phyloP scores from a whole-genome alignment of 2,888 invertebrate species.

The Mimumesa dahlbomi region DNA sequence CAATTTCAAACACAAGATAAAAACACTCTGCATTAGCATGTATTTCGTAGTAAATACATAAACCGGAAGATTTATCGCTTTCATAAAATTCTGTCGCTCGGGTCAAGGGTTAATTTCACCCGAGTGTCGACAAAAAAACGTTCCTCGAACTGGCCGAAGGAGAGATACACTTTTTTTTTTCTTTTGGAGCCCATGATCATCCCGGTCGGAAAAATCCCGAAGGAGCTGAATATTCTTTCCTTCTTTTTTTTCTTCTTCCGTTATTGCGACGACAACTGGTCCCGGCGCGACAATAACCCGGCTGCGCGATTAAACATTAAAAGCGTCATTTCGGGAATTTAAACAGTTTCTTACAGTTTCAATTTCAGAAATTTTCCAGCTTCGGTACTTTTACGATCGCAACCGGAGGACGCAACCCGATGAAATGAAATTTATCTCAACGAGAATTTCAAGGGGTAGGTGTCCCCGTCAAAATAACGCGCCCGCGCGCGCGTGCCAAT shows the following conservation, averaged over 20 bases:
- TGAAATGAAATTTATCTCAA: too few relatives aligned
- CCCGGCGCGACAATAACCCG: slow-evolving; percentile 19
- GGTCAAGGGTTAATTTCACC: slow-evolving; percentile 51
- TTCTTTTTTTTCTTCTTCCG: slow-evolving; percentile 6
- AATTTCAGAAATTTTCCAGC: too few relatives aligned
- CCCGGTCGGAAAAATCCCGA: slow-evolving; percentile 3
- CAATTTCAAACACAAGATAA: slow-evolving; percentile 21
- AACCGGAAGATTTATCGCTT: slow-evolving; percentile 45
- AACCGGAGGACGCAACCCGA: too few relatives aligned
- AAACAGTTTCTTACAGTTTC: not conserved
- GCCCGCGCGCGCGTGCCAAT: too few relatives aligned
- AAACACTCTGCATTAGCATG: slow-evolving; percentile 43
- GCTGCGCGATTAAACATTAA: slow-evolving; percentile 8
- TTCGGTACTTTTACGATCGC: too few relatives aligned
- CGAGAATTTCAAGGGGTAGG: too few relatives aligned
- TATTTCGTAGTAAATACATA: slow-evolving; percentile 36
- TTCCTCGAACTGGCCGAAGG: slow-evolving; percentile 25
- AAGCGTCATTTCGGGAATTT: not conserved
- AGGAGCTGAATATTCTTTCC: slow-evolving; percentile 8
- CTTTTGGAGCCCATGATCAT: not conserved
- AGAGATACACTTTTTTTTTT: not conserved
- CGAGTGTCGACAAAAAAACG: slow-evolving; percentile 43
- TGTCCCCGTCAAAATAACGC: too few relatives aligned
- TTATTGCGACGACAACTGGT: slow-evolving; percentile 5
- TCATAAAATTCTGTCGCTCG: slow-evolving; percentile 40